A percentile compares a stretch with the other conserved stretches of the same genome.
Conservation (phyloP, 2,888 invertebrate species). For the Linnaemya tessellans region DNA sequence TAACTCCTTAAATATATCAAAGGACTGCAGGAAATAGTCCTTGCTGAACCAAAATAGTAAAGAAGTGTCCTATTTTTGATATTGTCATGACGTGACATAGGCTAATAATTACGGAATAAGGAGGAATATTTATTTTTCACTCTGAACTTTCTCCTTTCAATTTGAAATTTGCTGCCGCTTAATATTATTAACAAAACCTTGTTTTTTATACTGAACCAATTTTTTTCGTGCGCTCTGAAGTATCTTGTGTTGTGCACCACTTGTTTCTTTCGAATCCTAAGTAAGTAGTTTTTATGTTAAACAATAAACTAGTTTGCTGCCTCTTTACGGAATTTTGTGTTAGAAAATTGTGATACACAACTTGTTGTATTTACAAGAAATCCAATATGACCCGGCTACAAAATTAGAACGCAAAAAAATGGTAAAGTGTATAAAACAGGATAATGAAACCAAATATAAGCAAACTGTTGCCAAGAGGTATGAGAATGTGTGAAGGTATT, state of each 20-base stretch:
- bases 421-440: slow-evolving; percentile 17
- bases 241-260: slow-evolving; percentile 16
- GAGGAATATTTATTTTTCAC: too few relatives aligned
- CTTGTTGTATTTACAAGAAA: slow-evolving; percentile 49
- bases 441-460: slow-evolving; percentile 63
- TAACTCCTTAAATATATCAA: too few relatives aligned
- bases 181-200: neutral
- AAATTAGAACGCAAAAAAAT: slow-evolving; percentile 2
- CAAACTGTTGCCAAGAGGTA: slow-evolving; percentile 49
- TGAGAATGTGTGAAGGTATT: neutral
- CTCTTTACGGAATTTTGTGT: slow-evolving; percentile 22
- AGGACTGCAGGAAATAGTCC: too few relatives aligned
- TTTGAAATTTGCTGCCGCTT: too few relatives aligned
- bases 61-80: too few relatives aligned
- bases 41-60: too few relatives aligned
- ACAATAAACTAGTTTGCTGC: slow-evolving; percentile 54
- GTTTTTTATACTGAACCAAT: neutral
- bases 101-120: too few relatives aligned
- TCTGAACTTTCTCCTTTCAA: too few relatives aligned
- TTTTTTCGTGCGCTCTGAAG: neutral
- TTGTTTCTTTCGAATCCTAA: neutral
- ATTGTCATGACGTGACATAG: too few relatives aligned
- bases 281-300: slow-evolving; percentile 28
- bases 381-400: slow-evolving; percentile 50
- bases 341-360: slow-evolving; percentile 41